Evolutionary conservation across 2,888 invertebrate species (phyloP).

Genomic region (Catocala nupta): DNA sequence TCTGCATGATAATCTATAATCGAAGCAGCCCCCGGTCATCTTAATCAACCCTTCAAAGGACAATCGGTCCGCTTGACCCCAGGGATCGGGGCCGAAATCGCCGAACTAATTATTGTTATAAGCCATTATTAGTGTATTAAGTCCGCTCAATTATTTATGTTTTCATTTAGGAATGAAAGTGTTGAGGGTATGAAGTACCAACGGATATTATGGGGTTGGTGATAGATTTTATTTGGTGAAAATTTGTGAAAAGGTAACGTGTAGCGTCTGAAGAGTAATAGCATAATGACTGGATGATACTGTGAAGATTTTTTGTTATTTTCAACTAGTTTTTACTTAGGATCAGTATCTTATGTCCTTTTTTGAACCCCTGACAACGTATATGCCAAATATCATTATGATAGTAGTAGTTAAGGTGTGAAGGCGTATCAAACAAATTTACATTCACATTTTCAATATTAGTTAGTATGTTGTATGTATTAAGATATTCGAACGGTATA

Average conservation of each 20-base stretch:
- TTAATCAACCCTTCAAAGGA: slow-evolving; percentile 86
- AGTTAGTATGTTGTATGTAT: too few relatives aligned
- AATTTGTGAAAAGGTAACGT: not conserved
- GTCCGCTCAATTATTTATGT: slow-evolving; percentile 74
- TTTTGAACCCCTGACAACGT: too few relatives aligned
- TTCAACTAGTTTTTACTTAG: too few relatives aligned
- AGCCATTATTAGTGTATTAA: slow-evolving; percentile 77
- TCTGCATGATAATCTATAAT: slow-evolving; percentile 44
- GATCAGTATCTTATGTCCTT: too few relatives aligned
- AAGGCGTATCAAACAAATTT: too few relatives aligned
- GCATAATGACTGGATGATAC: too few relatives aligned
- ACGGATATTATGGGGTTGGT: not conserved
- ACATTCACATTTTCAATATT: too few relatives aligned
- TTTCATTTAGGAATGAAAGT: slow-evolving; percentile 53
- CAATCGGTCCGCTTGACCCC: slow-evolving; percentile 81
- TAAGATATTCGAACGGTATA: too few relatives aligned
- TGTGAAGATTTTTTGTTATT: too few relatives aligned
- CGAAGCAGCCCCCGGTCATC: slow-evolving; percentile 75
- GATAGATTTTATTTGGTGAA: not conserved
- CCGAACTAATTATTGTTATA: slow-evolving; percentile 84
- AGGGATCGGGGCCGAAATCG: slow-evolving; percentile 65
- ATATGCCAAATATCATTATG: too few relatives aligned
- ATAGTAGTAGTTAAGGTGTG: too few relatives aligned
- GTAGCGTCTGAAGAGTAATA: too few relatives aligned
- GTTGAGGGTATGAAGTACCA: slow-evolving; percentile 10